These are phyloP conservation scores for Zosterops borbonicus DNA, from an alignment of 2,113 vertebrate genomes.

Conservation along the genomic window DNA sequence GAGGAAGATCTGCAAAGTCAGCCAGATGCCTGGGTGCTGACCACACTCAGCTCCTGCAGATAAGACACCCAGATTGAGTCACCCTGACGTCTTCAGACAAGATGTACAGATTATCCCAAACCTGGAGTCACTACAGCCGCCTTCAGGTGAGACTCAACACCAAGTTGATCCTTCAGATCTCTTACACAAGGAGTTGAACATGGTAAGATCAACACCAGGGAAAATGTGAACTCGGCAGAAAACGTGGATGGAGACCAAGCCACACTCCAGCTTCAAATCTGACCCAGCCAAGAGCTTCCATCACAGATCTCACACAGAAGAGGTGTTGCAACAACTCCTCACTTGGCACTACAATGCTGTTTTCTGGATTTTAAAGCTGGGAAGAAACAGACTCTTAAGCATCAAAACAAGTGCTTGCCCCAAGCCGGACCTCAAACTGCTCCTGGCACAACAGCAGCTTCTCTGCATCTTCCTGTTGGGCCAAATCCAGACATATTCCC, in stretches of 20 bases:
- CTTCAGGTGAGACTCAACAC: background rate
- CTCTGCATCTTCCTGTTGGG: background rate
- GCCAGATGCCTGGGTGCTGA: constrained; percentile 36
- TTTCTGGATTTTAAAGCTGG: background rate
- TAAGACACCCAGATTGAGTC: constrained; percentile 11
- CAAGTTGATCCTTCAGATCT: background rate
- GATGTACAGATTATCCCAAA: background rate
- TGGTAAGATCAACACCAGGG: background rate
- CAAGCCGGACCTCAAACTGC: background rate
- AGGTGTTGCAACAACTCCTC: rapidly evolving
- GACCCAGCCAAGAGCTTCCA: background rate
- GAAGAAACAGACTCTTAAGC: background rate
- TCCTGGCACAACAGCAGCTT: background rate
- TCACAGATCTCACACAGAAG: rapidly evolving
- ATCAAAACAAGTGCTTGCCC: background rate
- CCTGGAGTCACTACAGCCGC: background rate
- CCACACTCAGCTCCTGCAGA: background rate
- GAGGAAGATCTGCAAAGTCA: constrained; percentile 23
- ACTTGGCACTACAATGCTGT: background rate
- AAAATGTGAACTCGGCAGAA: background rate
- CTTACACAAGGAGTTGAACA: background rate
- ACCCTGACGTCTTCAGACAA: constrained; percentile 10
- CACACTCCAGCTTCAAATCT: rapidly evolving
- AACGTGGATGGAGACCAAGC: rapidly evolving
- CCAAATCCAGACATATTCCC: background rate